phyloP scores from a whole-genome alignment of 2,113 vertebrate species.

The Lynx canadensis region DNA sequence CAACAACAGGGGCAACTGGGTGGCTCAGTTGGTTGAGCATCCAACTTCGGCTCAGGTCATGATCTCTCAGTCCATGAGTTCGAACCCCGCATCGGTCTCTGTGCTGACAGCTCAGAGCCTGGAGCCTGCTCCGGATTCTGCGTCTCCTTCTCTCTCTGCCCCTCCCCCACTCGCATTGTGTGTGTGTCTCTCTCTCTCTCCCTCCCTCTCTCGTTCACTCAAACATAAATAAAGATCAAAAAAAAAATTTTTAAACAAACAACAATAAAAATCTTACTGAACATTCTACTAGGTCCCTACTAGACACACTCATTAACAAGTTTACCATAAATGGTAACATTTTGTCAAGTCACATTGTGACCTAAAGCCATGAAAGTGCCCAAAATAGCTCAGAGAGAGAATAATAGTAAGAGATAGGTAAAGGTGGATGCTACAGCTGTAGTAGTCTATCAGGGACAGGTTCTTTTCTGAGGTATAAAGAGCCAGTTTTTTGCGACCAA shows the following conservation, averaged over 20 bases:
- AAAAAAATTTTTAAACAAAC: not conserved
- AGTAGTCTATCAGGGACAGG: not conserved
- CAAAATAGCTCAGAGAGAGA: conserved; percentile 13
- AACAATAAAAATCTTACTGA: not conserved
- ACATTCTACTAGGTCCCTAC: not conserved
- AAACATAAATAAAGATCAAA: no score
- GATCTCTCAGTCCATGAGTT: no score
- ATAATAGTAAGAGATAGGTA: not conserved
- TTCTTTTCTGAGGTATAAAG: not conserved
- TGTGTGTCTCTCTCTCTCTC: no score
- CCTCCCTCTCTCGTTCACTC: no score
- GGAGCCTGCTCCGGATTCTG: no score
- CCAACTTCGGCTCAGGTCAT: no score
- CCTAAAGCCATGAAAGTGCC: not conserved
- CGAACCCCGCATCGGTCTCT: no score
- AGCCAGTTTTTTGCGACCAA: not conserved
- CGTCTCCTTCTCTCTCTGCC: no score
- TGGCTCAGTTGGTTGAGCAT: no score
- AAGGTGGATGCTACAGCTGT: not conserved
- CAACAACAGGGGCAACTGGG: not conserved
- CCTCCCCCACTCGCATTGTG: no score
- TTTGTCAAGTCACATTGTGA: not conserved
- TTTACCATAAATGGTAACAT: not conserved
- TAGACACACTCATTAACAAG: not conserved
- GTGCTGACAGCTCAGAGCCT: no score